These are phyloP conservation scores for Archegozetes longisetosus DNA, from an alignment of 1,140 invertebrate species.

Conservation along the genomic window DNA sequence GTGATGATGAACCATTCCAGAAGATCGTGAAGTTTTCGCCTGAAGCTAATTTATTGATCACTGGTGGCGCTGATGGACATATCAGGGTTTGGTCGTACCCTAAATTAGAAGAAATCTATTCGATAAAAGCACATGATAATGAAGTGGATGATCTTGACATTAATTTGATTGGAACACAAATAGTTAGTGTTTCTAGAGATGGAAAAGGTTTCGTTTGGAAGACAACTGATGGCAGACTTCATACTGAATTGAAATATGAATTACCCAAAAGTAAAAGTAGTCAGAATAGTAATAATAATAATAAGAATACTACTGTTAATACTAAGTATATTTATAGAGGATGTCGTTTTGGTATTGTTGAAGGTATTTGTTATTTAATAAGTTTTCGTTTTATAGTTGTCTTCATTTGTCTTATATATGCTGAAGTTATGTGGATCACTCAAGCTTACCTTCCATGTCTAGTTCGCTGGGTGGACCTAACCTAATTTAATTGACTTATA, in stretches of 20 bases:
- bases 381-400: not conserved
- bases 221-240: slow-evolving; percentile 41
- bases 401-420: slow-evolving; percentile 14
- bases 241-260: slow-evolving; percentile 50
- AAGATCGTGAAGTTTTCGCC: slow-evolving; percentile 64
- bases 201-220: slow-evolving; percentile 64
- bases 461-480: too few relatives aligned
- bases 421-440: too few relatives aligned
- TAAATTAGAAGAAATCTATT: slow-evolving; percentile 45
- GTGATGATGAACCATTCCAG: slow-evolving; percentile 53
- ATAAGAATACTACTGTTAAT: slow-evolving; percentile 54
- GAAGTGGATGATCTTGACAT: slow-evolving; percentile 86
- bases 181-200: slow-evolving; percentile 76
- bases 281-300: slow-evolving; percentile 47
- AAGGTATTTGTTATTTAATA: slow-evolving; percentile 6
- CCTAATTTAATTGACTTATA: too few relatives aligned
- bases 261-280: slow-evolving; percentile 54
- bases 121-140: slow-evolving; percentile 52
- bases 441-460: too few relatives aligned
- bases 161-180: slow-evolving; percentile 49
- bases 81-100: slow-evolving; percentile 77
- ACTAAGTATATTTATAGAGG: slow-evolving; percentile 20
- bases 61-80: slow-evolving; percentile 74
- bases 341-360: slow-evolving; percentile 15
- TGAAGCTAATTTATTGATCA: slow-evolving; percentile 58